Conservation (phyloP, 2,113 vertebrate species). For the Lanius ludovicianus region DNA sequence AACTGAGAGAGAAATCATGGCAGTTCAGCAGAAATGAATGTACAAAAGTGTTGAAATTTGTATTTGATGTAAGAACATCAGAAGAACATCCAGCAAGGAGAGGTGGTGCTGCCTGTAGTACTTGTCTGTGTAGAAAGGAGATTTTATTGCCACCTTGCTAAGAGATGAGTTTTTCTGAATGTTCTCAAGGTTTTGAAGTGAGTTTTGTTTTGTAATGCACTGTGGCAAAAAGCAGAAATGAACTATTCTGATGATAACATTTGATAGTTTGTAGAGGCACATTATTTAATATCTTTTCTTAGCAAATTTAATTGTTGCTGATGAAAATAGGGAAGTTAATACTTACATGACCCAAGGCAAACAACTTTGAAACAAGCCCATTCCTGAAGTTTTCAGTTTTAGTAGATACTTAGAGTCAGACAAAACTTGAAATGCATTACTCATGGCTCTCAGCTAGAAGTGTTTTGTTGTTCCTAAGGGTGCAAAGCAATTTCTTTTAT, state of each 20-base stretch:
- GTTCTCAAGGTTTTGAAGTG: background rate
- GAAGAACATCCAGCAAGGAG: background rate
- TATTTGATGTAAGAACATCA: background rate
- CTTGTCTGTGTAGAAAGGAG: background rate
- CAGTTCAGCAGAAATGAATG: background rate
- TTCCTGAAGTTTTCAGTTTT: conserved; percentile 30
- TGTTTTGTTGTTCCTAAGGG: background rate
- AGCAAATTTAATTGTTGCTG: background rate
- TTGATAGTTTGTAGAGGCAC: background rate
- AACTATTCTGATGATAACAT: background rate
- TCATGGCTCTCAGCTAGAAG: background rate
- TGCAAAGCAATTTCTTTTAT: background rate
- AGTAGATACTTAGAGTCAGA: background rate
- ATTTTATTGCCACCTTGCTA: background rate
- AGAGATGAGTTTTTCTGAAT: background rate
- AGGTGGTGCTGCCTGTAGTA: background rate
- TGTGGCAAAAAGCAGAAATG: background rate
- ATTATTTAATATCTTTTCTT: background rate
- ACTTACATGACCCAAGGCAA: background rate
- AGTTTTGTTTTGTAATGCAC: background rate
- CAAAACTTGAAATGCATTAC: background rate
- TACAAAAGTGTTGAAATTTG: background rate
- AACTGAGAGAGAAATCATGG: background rate
- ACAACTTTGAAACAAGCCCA: background rate
- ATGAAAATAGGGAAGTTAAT: background rate